Conservation (phyloP, 2,797 vertebrate genomes). For the Spea hammondii region DNA sequence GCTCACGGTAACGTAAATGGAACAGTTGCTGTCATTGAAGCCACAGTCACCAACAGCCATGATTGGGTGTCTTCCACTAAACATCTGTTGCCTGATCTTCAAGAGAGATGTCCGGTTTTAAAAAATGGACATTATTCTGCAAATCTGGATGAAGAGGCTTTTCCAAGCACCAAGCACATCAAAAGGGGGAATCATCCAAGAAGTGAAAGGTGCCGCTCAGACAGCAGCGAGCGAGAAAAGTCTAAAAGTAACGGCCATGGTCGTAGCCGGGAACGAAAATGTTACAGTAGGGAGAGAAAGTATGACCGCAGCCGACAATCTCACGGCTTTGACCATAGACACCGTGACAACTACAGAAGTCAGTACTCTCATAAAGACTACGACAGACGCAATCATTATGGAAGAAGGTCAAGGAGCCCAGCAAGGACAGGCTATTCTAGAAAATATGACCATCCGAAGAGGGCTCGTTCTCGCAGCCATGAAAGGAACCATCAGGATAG, state of each 20-base stretch:
- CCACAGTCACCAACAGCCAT: slow-evolving; percentile 17
- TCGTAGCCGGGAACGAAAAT: slow-evolving; percentile 56
- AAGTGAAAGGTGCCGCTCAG: slow-evolving; percentile 58
- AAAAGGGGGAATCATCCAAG: slow-evolving; percentile 65
- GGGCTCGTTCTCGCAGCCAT: slow-evolving; percentile 64
- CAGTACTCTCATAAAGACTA: slow-evolving; percentile 54
- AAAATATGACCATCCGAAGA: slow-evolving; percentile 57
- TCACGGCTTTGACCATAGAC: slow-evolving; percentile 52
- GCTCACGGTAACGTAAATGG: slow-evolving; percentile 15
- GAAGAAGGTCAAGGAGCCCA: slow-evolving; percentile 58
- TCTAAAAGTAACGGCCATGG: slow-evolving; percentile 46
- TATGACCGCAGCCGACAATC: slow-evolving; percentile 51
- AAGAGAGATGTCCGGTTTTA: slow-evolving; percentile 35
- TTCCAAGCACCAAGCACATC: slow-evolving; percentile 50
- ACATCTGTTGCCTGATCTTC: slow-evolving; percentile 7
- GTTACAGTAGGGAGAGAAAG: slow-evolving; percentile 55
- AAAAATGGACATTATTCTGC: slow-evolving; percentile 37
- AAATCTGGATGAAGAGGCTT: slow-evolving; percentile 51
- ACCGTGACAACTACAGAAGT: slow-evolving; percentile 53
- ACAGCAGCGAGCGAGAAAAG: slow-evolving; percentile 62
- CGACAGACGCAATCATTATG: slow-evolving; percentile 58
- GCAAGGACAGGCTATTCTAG: slow-evolving; percentile 64
- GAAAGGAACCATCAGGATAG: slow-evolving; percentile 67
- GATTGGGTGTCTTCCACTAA: slow-evolving; percentile 45
- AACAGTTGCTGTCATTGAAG: slow-evolving; percentile 51